phyloP scores from a whole-genome alignment of 2,113 vertebrate genomes.

The Micromys minutus region DNA sequence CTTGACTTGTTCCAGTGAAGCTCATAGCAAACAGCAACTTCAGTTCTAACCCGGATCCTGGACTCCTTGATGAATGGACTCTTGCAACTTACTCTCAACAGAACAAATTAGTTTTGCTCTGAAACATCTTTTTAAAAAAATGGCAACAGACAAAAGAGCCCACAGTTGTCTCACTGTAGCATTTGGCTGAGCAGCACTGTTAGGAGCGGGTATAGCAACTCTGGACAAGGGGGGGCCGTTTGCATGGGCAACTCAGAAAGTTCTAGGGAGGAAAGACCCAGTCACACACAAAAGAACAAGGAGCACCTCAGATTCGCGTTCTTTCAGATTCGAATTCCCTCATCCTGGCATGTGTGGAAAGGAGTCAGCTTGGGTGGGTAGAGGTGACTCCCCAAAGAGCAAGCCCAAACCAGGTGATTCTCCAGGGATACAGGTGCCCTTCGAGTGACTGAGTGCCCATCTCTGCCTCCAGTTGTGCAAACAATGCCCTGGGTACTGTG shows the following conservation, averaged over 20 bases:
- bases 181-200: constrained; percentile 26
- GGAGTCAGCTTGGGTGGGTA: neutral
- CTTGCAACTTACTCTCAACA: neutral
- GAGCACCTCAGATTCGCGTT: neutral
- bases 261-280: constrained; percentile 63
- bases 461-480: neutral
- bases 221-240: constrained; percentile 11
- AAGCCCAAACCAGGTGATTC: neutral
- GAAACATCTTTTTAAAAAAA: constrained; percentile 20
- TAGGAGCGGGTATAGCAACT: constrained; percentile 6
- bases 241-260: constrained; percentile 50
- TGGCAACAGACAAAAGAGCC: neutral
- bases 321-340: neutral
- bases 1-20: neutral
- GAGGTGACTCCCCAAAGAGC: neutral
- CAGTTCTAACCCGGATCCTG: neutral
- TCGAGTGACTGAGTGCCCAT: neutral
- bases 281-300: constrained; percentile 4
- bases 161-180: neutral
- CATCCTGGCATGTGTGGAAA: neutral
- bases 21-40: neutral
- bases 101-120: neutral
- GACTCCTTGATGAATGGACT: neutral
- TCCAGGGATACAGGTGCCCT: neutral
- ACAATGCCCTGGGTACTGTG: neutral